Evolutionary conservation across 2,888 invertebrate species (phyloP).

Genomic region (Metellina segmentata): DNA sequence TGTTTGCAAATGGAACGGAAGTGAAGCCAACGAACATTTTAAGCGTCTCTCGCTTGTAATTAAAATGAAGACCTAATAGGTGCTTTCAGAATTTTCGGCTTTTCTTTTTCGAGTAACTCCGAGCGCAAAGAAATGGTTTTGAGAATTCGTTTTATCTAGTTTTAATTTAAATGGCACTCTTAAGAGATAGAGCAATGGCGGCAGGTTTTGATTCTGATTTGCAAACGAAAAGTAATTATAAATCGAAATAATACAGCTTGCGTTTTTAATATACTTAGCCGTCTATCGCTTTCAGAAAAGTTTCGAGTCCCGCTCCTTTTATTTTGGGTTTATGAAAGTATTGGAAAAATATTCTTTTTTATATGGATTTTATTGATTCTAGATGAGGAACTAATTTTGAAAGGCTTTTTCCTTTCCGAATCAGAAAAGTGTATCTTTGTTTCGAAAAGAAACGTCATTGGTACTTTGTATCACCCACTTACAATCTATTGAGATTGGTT

Average conservation of each 20-base stretch:
- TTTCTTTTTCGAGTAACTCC: neutral
- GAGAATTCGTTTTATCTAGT: slow-evolving; percentile 33
- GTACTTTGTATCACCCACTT: neutral
- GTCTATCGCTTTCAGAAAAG: neutral
- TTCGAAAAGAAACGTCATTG: neutral
- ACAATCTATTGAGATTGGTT: no score
- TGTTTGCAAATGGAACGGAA: slow-evolving; percentile 39
- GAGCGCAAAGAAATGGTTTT: slow-evolving; percentile 28
- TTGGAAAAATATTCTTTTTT: neutral
- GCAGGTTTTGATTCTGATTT: neutral
- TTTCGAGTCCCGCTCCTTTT: neutral
- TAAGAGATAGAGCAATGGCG: slow-evolving; percentile 4
- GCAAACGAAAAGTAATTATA: neutral
- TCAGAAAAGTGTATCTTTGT: neutral
- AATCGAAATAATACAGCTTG: neutral
- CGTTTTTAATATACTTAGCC: neutral
- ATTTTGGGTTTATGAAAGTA: neutral
- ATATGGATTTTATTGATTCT: neutral
- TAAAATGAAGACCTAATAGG: slow-evolving; percentile 47
- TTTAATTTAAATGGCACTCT: slow-evolving; percentile 46
- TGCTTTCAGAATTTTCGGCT: slow-evolving; percentile 10
- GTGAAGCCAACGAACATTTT: slow-evolving; percentile 9
- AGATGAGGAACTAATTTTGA: neutral
- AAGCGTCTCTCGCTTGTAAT: slow-evolving; percentile 29
- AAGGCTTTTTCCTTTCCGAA: neutral